phyloP scores from a whole-genome alignment of 2,888 invertebrate genomes.

The Tenthredo scrophulariae region DNA sequence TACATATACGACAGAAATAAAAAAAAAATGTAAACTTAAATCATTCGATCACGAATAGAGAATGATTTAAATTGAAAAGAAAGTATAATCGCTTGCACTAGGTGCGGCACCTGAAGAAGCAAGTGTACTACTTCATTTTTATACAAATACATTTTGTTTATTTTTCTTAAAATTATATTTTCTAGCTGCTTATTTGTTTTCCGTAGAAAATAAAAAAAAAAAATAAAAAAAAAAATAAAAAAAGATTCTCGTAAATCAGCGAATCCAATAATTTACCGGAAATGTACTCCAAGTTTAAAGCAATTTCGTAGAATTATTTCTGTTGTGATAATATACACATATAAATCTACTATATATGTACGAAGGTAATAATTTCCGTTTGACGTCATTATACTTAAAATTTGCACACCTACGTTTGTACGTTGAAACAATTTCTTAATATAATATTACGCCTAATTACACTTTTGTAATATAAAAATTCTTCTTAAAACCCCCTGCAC shows the following conservation, averaged over 20 bases:
- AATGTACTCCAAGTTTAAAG: neutral
- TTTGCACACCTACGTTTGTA: neutral
- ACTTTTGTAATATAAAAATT: neutral
- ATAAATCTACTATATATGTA: neutral
- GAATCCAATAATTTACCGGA: neutral
- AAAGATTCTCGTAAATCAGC: neutral
- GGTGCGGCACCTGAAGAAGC: neutral
- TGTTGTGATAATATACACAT: neutral
- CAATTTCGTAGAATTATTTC: constrained; percentile 1
- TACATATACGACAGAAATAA: neutral
- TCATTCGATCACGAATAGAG: neutral
- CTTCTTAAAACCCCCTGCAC: neutral
- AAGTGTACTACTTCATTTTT: neutral
- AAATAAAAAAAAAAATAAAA: neutral
- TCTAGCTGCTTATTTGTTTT: neutral
- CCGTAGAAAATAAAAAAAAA: neutral
- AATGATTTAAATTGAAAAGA: neutral
- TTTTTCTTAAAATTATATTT: neutral
- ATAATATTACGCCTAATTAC: neutral
- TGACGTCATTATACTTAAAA: neutral
- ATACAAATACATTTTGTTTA: neutral
- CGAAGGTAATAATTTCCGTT: constrained; percentile 15
- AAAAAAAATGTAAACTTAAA: neutral
- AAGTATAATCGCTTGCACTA: neutral
- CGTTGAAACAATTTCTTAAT: constrained; percentile 10